A percentile compares a stretch with the other conserved stretches of the same genome.
phyloP scores from a whole-genome alignment of 2,797 vertebrate species.

The Pteropus rufus region DNA sequence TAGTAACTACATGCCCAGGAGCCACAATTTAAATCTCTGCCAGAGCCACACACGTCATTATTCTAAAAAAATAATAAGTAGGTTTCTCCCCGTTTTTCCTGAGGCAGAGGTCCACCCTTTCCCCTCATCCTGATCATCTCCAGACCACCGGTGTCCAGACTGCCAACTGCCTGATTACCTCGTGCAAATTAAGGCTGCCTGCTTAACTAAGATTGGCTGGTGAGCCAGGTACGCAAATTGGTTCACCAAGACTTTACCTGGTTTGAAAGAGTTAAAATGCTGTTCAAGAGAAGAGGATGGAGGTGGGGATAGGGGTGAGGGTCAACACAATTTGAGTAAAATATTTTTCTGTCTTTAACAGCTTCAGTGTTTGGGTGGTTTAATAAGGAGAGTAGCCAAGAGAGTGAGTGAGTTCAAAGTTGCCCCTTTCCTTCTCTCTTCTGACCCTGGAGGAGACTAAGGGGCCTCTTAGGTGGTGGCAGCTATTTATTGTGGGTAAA shows the following conservation, averaged over 20 bases:
- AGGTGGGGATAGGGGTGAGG: background rate
- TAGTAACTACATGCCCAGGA: background rate
- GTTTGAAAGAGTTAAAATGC: conserved; percentile 79
- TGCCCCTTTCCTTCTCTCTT: conserved; percentile 68
- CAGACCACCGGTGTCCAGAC: conserved; percentile 3
- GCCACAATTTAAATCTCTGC: background rate
- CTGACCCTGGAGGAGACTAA: conserved; percentile 74
- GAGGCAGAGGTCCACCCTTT: background rate
- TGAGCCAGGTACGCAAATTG: conserved; percentile 78
- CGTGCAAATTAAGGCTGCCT: conserved; percentile 80
- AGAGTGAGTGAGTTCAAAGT: conserved; percentile 15
- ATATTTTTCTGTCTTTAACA: conserved; percentile 67
- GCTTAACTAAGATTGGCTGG: conserved; percentile 75
- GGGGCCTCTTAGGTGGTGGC: conserved; percentile 69
- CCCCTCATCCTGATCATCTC: conserved; percentile 36
- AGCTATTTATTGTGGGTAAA: conserved; percentile 79
- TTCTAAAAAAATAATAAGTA: background rate
- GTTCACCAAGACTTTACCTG: conserved; percentile 51
- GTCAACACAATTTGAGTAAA: conserved; percentile 79
- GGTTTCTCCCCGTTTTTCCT: background rate
- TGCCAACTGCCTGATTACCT: conserved; percentile 71
- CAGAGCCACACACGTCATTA: background rate
- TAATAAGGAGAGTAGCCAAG: conserved; percentile 51
- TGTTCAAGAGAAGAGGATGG: conserved; percentile 46
- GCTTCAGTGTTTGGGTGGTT: conserved; percentile 44